A percentile compares a stretch with the other conserved stretches of the same genome.
phyloP scores from a whole-genome alignment of 2,797 vertebrate genomes.

The Ficedula albicollis region DNA sequence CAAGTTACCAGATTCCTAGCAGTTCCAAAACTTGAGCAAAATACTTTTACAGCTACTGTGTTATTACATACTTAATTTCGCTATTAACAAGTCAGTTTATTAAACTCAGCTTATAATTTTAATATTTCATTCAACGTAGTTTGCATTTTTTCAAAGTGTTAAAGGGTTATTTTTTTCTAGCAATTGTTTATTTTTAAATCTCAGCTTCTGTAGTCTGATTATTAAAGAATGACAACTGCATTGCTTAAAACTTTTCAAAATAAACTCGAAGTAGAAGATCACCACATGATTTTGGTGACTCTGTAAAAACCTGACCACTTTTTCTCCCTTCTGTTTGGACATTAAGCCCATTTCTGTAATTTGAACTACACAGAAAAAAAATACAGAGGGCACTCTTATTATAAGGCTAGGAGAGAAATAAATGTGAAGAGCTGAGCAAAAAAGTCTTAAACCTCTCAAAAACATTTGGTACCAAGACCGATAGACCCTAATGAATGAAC shows the following conservation, averaged over 20 bases:
- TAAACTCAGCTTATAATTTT: constrained; percentile 43
- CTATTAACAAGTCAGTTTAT: background rate
- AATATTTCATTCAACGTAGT: constrained; percentile 21
- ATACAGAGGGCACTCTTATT: constrained; percentile 70
- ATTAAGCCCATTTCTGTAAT: constrained; percentile 57
- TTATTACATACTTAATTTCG: constrained; percentile 35
- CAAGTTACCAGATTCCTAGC: constrained; percentile 72
- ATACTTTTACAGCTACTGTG: constrained; percentile 51
- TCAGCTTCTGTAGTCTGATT: constrained; percentile 28
- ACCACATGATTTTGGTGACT: constrained; percentile 55
- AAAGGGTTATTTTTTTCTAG: constrained; percentile 14
- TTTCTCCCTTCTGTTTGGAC: constrained; percentile 71
- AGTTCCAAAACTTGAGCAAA: constrained; percentile 66
- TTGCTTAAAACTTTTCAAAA: constrained; percentile 57
- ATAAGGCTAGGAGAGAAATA: constrained; percentile 70
- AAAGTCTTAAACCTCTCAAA: background rate
- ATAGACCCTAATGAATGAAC: background rate
- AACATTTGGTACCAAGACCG: background rate
- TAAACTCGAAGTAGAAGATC: constrained; percentile 58
- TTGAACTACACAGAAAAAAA: background rate
- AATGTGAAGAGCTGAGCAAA: background rate
- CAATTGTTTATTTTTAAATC: constrained; percentile 59
- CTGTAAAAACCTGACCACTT: constrained; percentile 52
- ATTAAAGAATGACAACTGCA: constrained; percentile 33
- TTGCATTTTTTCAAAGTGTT: background rate